phyloP scores from a whole-genome alignment of 2,888 invertebrate species.

The Sisyra nigra region DNA sequence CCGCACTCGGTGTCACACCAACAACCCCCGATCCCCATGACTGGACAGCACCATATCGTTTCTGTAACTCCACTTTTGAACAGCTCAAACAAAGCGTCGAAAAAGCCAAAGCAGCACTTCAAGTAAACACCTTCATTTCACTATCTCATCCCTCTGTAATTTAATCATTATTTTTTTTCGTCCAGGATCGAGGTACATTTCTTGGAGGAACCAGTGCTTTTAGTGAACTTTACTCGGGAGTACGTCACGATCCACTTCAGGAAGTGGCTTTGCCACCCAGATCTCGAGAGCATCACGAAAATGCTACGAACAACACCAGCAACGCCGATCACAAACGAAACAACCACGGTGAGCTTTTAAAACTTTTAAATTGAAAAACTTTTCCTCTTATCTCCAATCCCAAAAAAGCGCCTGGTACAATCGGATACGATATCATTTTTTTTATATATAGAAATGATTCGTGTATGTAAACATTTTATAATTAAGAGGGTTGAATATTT shows the following conservation, averaged over 20 bases:
- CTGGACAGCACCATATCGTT: conserved; percentile 59
- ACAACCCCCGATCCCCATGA: conserved; percentile 30
- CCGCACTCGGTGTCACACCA: conserved; percentile 26
- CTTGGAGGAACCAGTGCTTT: conserved; percentile 57
- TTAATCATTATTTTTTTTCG: conserved; percentile 18
- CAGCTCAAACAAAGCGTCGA: conserved; percentile 81
- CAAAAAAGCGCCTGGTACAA: too few species aligned
- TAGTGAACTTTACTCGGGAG: conserved; percentile 44
- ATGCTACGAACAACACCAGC: conserved; percentile 20
- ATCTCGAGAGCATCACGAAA: conserved; percentile 19
- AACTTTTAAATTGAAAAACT: too few species aligned
- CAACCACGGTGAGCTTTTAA: conserved; percentile 20
- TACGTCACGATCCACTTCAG: conserved; percentile 21
- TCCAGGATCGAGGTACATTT: conserved; percentile 54
- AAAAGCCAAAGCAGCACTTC: conserved; percentile 75
- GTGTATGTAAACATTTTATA: too few species aligned
- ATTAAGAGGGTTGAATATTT: too few species aligned
- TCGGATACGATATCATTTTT: too few species aligned
- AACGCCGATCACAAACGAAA: conserved; percentile 10
- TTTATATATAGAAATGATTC: too few species aligned
- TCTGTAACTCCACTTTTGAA: conserved; percentile 72
- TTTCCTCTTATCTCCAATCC: too few species aligned
- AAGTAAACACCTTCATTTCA: conserved; percentile 25
- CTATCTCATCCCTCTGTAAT: background rate
- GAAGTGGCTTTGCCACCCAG: conserved; percentile 21